Evolutionary conservation across 1,140 invertebrate genomes (phyloP).

Genomic region (Drosophila ohnishii): DNA sequence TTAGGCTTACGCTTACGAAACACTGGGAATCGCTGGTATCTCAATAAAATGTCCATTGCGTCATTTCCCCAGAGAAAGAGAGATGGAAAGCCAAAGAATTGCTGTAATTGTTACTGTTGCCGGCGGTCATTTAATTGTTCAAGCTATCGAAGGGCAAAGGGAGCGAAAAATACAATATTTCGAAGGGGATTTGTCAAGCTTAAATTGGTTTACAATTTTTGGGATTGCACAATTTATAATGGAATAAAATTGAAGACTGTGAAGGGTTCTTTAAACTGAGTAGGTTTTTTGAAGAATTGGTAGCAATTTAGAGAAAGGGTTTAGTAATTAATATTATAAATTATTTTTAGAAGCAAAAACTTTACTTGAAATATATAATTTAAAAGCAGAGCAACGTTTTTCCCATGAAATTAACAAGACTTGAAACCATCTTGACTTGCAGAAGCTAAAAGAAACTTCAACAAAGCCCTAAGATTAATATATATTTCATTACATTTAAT

Average conservation of each 20-base stretch:
- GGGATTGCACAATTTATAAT: conserved; percentile 3
- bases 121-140: conserved; percentile 38
- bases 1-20: conserved; percentile 31
- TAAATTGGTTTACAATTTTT: conserved; percentile 17
- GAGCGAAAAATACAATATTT: conserved; percentile 1
- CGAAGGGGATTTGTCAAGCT: conserved; percentile 23
- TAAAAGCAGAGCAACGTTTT: too few relatives aligned
- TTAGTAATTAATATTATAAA: neutral
- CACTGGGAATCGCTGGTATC: conserved; percentile 27
- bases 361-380: neutral
- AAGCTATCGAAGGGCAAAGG: conserved; percentile 7
- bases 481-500: conserved; percentile 3
- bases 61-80: conserved; percentile 38
- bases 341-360: neutral
- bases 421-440: neutral
- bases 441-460: neutral
- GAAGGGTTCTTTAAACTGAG: neutral
- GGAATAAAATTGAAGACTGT: neutral
- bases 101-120: conserved; percentile 27
- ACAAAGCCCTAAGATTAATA: neutral
- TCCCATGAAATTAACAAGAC: too few relatives aligned
- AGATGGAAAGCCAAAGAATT: neutral
- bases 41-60: conserved; percentile 59
- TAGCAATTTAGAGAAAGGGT: neutral
- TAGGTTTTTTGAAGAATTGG: neutral